These are phyloP conservation scores for Marasmarcha lunaedactyla DNA, from an alignment of 2,888 invertebrate genomes.

Conservation along the genomic window DNA sequence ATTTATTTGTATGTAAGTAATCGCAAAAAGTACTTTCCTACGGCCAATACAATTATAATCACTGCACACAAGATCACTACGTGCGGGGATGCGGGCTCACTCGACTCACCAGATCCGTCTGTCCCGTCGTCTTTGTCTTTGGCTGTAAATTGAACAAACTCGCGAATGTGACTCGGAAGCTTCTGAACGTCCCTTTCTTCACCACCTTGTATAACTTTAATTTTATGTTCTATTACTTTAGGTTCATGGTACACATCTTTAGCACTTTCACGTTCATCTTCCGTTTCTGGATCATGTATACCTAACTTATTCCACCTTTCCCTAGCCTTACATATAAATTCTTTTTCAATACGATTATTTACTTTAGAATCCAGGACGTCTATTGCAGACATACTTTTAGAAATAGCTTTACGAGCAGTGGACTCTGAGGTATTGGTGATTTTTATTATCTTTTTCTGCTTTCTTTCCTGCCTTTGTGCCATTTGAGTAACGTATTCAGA, in stretches of 20 bases:
- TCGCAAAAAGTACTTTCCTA: slow-evolving; percentile 48
- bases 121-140: slow-evolving; percentile 66
- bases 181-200: slow-evolving; percentile 72
- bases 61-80: slow-evolving; percentile 62
- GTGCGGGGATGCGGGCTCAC: slow-evolving; percentile 53
- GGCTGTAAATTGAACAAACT: slow-evolving; percentile 77
- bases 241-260: slow-evolving; percentile 46
- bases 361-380: slow-evolving; percentile 45
- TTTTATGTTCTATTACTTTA: slow-evolving; percentile 53
- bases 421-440: slow-evolving; percentile 70
- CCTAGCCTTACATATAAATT: slow-evolving; percentile 82
- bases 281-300: slow-evolving; percentile 75
- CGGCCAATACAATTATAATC: slow-evolving; percentile 53
- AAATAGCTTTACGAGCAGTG: slow-evolving; percentile 26
- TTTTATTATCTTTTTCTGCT: slow-evolving; percentile 84
- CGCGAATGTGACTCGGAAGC: slow-evolving; percentile 82
- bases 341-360: slow-evolving; percentile 74
- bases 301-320: slow-evolving; percentile 78
- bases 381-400: slow-evolving; percentile 47
- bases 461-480: slow-evolving; percentile 81
- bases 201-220: slow-evolving; percentile 76
- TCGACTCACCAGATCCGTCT: slow-evolving; percentile 60
- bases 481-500: slow-evolving; percentile 85
- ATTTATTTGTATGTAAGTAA: slow-evolving; percentile 38
- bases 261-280: slow-evolving; percentile 60